Evolutionary conservation across 1,140 invertebrate species (phyloP), one percentile per base, ranked within the genome.

Genomic region (Papilio helenus): DNA sequence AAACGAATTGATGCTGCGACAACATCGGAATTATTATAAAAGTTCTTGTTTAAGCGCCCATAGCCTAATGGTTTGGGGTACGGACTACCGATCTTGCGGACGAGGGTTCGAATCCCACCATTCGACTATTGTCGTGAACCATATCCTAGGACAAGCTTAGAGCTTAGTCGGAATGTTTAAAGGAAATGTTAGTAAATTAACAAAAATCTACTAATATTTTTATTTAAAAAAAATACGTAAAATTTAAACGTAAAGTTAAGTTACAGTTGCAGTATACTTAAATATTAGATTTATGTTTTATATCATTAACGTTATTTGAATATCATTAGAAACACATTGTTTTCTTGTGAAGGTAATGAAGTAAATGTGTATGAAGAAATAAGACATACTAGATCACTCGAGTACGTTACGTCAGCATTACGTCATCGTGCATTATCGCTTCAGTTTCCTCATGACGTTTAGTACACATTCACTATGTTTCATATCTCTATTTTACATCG

Each of bases 341-440:
- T 26, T 58, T 20, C 20, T 58, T 61, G 23, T 29, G 26, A 34
- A 68, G 61, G 23, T 29, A 18, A 29, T 65, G 20, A 12, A 65
- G 58, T 65, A 65, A 74, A 49, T 51, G 44, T 16, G 39, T 42
- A 77, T 77, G 76, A 77, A 61, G 76, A 42, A 77, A 77, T 77
- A 77, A 65, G 39, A 58, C 72, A 77, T 58, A 61, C 76, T 77
- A 77, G 76, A 77, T 65, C 44, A 77, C 29, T 77, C 61, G 44
- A 77, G 58, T 34, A 20, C 29, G 34, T 77, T 77, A 77, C 76
- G 76, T 42, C 23, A 77, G n/a, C 39, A n/a, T 77, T 77, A 65
- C 76, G 76, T 34, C 76, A 77, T 77, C n/a, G 0, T 44, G 20
- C 76, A 65, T 77, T 77, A 77, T n/a, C 39, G 26, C 39, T 58